Percentiles rank a stretch among this genome's conserved stretches.
Evolutionary conservation across 2,888 invertebrate genomes (phyloP).

Genomic region (Drosophila paramelanica): DNA sequence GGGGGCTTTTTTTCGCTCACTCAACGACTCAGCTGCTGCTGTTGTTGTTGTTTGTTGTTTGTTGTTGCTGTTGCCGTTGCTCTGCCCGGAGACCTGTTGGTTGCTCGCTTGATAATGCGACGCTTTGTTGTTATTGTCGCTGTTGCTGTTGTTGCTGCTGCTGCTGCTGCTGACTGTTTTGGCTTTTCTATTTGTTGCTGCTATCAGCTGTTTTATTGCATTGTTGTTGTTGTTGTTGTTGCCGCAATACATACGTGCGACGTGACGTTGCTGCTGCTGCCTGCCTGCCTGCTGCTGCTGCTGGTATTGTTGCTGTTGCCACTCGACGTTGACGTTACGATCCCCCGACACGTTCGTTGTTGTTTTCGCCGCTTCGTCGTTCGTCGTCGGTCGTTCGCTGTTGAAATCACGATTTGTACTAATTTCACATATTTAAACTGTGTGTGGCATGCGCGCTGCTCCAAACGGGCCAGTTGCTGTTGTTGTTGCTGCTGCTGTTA

Average conservation of each 20-base stretch:
- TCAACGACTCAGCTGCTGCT: slow-evolving; percentile 45
- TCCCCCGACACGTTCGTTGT: slow-evolving; percentile 66
- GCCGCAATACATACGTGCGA: slow-evolving; percentile 70
- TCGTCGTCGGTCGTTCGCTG: slow-evolving; percentile 85
- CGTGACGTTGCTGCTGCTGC: slow-evolving; percentile 52
- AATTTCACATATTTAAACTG: slow-evolving; percentile 85
- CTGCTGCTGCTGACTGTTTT: slow-evolving; percentile 52
- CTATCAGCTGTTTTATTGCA: slow-evolving; percentile 80
- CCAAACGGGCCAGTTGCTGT: slow-evolving; percentile 75
- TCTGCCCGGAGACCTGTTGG: slow-evolving; percentile 73
- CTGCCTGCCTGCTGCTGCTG: slow-evolving; percentile 26
- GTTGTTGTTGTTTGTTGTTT: slow-evolving; percentile 42
- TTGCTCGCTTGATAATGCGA: slow-evolving; percentile 79
- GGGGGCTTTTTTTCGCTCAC: slow-evolving; percentile 71
- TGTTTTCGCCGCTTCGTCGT: slow-evolving; percentile 67
- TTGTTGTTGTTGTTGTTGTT: slow-evolving; percentile 66
- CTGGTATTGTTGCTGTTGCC: slow-evolving; percentile 53
- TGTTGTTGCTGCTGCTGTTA: slow-evolving; percentile 55
- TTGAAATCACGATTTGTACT: slow-evolving; percentile 85
- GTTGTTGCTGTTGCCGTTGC: slow-evolving; percentile 52
- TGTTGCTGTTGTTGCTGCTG: slow-evolving; percentile 29
- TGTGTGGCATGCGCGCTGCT: slow-evolving; percentile 84
- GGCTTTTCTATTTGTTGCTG: slow-evolving; percentile 72
- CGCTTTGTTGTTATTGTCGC: slow-evolving; percentile 61
- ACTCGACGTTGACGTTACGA: slow-evolving; percentile 63